These are phyloP conservation scores for Cataglyphis hispanica DNA, from an alignment of 1,140 invertebrate genomes.

Conservation along the genomic window DNA sequence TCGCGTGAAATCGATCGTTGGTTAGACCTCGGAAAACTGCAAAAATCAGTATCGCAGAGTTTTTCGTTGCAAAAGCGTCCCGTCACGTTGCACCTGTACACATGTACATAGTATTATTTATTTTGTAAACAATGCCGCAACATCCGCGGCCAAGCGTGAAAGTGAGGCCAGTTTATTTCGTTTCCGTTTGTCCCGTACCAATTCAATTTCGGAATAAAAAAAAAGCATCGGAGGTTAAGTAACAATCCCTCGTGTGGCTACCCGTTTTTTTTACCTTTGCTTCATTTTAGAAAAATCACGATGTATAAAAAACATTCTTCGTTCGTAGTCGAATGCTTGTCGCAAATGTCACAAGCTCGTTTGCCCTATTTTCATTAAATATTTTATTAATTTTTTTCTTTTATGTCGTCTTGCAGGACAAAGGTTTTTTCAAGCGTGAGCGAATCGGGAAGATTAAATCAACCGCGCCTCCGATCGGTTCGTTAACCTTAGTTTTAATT, in stretches of 20 bases:
- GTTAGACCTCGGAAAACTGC: conserved; percentile 32
- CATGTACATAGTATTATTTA: conserved; percentile 67
- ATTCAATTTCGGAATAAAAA: conserved; percentile 59
- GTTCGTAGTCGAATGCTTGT: background rate
- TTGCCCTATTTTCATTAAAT: conserved; percentile 13
- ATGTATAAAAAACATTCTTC: conserved; percentile 22
- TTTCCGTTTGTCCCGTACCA: conserved; percentile 53
- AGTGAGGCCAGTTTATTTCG: conserved; percentile 68
- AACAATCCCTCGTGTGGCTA: conserved; percentile 50
- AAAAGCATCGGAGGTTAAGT: conserved; percentile 52
- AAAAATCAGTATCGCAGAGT: conserved; percentile 56
- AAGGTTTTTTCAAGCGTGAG: conserved; percentile 30
- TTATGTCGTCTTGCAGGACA: conserved; percentile 20
- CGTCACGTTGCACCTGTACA: background rate
- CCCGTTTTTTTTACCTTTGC: conserved; percentile 44
- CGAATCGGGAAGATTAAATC: conserved; percentile 55
- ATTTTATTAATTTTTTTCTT: conserved; percentile 27
- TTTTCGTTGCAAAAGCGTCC: conserved; percentile 43
- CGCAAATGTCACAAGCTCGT: background rate
- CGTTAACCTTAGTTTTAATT: conserved; percentile 69
- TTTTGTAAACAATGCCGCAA: conserved; percentile 65
- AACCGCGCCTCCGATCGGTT: conserved; percentile 56
- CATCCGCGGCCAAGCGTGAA: conserved; percentile 65
- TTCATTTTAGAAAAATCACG: conserved; percentile 60
- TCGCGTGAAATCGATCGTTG: conserved; percentile 55